Base-by-base conservation (phyloP, 2,113 vertebrate genomes). In the Tautogolabrus adspersus region DNA sequence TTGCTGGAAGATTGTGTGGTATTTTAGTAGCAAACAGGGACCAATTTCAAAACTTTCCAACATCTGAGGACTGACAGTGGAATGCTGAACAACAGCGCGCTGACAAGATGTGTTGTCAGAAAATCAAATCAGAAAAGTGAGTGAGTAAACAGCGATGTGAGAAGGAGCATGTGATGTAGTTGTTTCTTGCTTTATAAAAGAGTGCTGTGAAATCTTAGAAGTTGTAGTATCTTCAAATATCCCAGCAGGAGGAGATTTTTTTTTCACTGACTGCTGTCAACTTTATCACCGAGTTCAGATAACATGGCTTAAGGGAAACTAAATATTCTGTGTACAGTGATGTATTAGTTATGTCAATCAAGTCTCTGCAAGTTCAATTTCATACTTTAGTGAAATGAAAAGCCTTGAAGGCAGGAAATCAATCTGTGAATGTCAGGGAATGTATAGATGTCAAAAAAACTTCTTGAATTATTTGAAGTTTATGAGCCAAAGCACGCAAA, bases 71-170 rank as follows among this genome's bases (percentile, higher is more conserved):
- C 70, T 75, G 59, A 83, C 62, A 72, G 46, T 55, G 3, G 16
- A 70, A 70, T 62, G 54, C 68, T 59, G 49, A 80, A 61, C 60
- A 72, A 52, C 66, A 56, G n/a, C 18, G 63, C 66, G 46, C 55
- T 52, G 62, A 82, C 78, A 69, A 76, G 77, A 64, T 19, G 68
- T 4, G 44, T 30, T 81, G 81, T 76, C 58, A 51, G 66, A 72
- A 79, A 89, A 84, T 87, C 63, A 81, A 80, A 80, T 82, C 65
- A 47, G 40, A 44, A 58, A 1, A 52, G 60, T 23, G 49, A 64
- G 75, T 30, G 52, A 77, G 77, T 44, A 85, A 77, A 88, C 72
- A 77, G 19, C 26, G 49, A 72, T 71, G 80, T 73, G 73, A 83
- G 56, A 65, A 52, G 58, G 57, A 70, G 10, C 47, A n/a, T 70